Conservation (phyloP, 1,140 invertebrate genomes). For the Caligus rogercresseyi region DNA sequence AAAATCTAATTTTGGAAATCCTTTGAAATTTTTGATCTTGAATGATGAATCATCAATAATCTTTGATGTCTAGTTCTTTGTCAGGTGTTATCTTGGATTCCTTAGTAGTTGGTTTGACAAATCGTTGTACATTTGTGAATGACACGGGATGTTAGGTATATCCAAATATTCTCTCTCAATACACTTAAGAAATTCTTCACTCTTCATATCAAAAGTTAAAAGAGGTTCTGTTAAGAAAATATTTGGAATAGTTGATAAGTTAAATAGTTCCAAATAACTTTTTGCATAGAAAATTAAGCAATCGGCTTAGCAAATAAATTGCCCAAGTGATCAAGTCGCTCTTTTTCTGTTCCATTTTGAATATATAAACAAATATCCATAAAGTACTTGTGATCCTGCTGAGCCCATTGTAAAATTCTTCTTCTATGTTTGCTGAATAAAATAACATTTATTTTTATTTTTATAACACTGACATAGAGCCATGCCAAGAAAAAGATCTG, state of each 20-base stretch:
- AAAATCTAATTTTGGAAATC: not conserved
- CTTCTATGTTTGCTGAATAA: too few relatives aligned
- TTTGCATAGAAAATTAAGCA: not conserved
- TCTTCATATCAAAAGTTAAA: not conserved
- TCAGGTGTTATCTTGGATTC: not conserved
- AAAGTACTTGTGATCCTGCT: not conserved
- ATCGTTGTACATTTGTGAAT: not conserved
- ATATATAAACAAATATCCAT: not conserved
- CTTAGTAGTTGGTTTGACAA: not conserved
- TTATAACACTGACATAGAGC: too few relatives aligned
- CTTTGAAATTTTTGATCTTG: not conserved
- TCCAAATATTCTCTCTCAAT: not conserved
- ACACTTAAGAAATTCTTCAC: not conserved
- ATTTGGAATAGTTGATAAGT: not conserved
- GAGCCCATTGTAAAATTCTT: too few relatives aligned
- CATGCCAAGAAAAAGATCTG: too few relatives aligned
- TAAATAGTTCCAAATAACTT: not conserved
- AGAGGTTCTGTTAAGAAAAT: not conserved
- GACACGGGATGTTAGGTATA: not conserved
- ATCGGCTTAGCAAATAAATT: not conserved
- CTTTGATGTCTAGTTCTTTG: not conserved
- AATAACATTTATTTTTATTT: too few relatives aligned
- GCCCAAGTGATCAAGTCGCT: not conserved
- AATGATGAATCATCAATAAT: not conserved
- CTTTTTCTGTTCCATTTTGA: not conserved